Base-by-base conservation (phyloP, 1,140 invertebrate genomes). In the Drosophila bipectinata region DNA sequence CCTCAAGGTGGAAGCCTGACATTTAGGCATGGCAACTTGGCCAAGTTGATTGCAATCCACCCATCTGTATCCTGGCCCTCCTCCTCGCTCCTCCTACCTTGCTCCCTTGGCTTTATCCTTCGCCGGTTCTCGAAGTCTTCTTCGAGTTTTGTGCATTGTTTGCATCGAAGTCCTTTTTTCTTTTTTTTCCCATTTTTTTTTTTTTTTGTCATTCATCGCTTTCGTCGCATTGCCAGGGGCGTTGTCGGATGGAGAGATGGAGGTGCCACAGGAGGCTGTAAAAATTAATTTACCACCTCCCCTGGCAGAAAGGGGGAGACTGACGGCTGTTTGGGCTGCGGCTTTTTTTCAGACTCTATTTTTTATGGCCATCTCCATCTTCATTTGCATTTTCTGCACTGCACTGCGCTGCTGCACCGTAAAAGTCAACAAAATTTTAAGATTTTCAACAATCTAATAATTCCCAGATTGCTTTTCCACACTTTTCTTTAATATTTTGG, bases 261-360 rank as follows among this genome's bases (percentile, higher is more conserved):
- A 9, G 4, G n/a, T 44, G 41, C 14, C 2, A 44, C 14, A 7
- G n/a, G 66, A 68, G 66, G 32, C 34, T 68, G 41, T 69, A 56
- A 69, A 67, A 69, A 69, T 69, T 68, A 68, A 68, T 69, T 48
- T 68, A 48, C 66, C 66, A 56, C 48, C 61, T 21, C 21, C 21
- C 21, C 21, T 21, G 21, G 21, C 21, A 3, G 21, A 21, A 1
- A 18, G 18, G 18, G 21, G 21, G 21, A 21, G 21, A 21, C 2
- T 21, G 26, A 12, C 34, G 34, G 34, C 34, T 37, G 34, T 37
- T 37, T 37, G 34, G 34, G 4, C 10, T 37, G 34, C 34, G 34
- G 34, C 3, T 37, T 37, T 37, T 37, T 37, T 37, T 37, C 10
- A 37, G 34, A 37, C 24, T 28, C n/a, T 10, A 18, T 34, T 51